phyloP scores from a whole-genome alignment of 2,888 invertebrate genomes.

The Gisinianus flammeolus region DNA sequence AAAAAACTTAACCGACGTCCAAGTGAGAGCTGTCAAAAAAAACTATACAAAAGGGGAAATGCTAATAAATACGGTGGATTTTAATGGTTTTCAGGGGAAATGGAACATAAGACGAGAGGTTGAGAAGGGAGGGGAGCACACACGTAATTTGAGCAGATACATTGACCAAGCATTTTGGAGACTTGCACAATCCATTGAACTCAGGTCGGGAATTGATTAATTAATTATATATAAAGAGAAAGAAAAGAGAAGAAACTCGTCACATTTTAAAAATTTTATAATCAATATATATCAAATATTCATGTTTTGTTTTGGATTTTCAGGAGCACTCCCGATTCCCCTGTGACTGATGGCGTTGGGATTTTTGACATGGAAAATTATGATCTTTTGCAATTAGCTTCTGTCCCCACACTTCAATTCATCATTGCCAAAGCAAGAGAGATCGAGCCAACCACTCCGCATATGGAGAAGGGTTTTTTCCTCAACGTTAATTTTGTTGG shows the following conservation, averaged over 20 bases:
- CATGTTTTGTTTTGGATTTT: background rate
- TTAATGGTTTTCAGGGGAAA: too few species aligned
- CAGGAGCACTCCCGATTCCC: background rate
- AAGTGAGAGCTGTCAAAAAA: too few species aligned
- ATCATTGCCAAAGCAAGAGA: too few species aligned
- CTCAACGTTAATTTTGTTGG: background rate
- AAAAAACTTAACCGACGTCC: too few species aligned
- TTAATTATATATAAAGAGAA: background rate
- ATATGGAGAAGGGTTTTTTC: background rate
- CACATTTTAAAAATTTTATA: too few species aligned
- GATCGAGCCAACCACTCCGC: background rate
- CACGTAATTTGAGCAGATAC: background rate
- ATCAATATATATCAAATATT: too few species aligned
- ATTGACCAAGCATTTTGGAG: conserved; percentile 5
- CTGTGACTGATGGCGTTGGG: background rate
- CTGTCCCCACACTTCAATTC: background rate
- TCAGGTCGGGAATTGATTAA: background rate
- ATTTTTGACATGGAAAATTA: background rate
- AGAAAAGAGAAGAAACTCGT: background rate
- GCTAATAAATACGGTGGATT: too few species aligned
- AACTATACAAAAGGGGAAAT: too few species aligned
- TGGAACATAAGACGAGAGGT: too few species aligned
- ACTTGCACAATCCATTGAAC: background rate
- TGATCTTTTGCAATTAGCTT: background rate
- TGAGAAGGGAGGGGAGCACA: background rate